A percentile compares a stretch with the other conserved stretches of the same genome.
phyloP scores from a whole-genome alignment of 1,140 invertebrate species.

The Aphis gossypii region DNA sequence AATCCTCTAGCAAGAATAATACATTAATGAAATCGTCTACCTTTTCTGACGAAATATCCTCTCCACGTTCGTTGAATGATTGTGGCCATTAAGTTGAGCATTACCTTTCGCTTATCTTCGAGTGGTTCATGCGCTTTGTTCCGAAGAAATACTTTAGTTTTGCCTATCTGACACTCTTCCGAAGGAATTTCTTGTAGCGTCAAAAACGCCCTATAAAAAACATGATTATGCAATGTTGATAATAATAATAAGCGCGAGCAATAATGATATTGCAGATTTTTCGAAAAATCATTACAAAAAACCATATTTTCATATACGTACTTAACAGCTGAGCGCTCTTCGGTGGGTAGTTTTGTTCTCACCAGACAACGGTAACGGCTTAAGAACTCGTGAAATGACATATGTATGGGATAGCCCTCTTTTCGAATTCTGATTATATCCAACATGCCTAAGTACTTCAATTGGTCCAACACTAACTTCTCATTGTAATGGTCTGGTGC shows the following conservation, averaged over 20 bases:
- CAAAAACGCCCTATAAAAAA: slow-evolving; percentile 66
- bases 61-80: slow-evolving; percentile 82
- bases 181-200: slow-evolving; percentile 70
- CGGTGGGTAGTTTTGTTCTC: slow-evolving; percentile 64
- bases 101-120: slow-evolving; percentile 77
- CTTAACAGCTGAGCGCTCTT: slow-evolving; percentile 68
- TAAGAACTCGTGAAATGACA: slow-evolving; percentile 81
- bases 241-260: not conserved
- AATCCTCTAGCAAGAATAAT: not conserved
- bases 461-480: slow-evolving; percentile 85
- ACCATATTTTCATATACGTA: slow-evolving; percentile 61
- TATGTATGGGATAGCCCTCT: slow-evolving; percentile 92
- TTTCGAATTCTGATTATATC: slow-evolving; percentile 93
- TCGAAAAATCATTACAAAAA: not conserved
- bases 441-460: slow-evolving; percentile 93
- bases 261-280: not conserved
- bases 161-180: slow-evolving; percentile 90
- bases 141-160: slow-evolving; percentile 87
- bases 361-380: slow-evolving; percentile 78
- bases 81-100: slow-evolving; percentile 76
- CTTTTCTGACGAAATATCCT: slow-evolving; percentile 71
- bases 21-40: slow-evolving; percentile 63
- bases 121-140: slow-evolving; percentile 85
- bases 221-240: not conserved
- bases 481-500: slow-evolving; percentile 83